phyloP scores from a whole-genome alignment of 1,140 invertebrate species.

The Cyrtorhinus lividipennis region DNA sequence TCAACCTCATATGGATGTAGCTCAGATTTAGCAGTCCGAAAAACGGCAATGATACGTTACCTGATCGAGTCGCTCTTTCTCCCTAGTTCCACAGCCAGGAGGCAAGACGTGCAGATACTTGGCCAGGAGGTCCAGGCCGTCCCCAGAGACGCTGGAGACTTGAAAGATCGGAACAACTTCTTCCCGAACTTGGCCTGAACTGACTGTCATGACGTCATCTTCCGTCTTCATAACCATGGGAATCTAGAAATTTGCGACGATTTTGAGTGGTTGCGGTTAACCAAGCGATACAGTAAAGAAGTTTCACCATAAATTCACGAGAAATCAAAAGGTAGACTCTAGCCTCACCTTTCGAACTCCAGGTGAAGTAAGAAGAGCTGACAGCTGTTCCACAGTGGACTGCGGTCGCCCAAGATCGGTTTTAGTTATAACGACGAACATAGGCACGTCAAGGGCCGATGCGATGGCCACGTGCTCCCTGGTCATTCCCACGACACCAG shows the following conservation, averaged over 20 bases:
- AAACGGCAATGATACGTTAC: constrained; percentile 24
- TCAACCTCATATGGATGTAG: neutral
- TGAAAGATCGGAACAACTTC: constrained; percentile 76
- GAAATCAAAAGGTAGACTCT: neutral
- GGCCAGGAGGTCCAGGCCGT: constrained; percentile 63
- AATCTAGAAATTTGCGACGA: constrained; percentile 28
- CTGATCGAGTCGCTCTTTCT: constrained; percentile 55
- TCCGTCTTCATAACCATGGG: constrained; percentile 49
- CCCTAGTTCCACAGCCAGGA: constrained; percentile 48
- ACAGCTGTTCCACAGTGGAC: constrained; percentile 41
- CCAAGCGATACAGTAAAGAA: neutral
- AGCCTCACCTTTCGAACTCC: constrained; percentile 11
- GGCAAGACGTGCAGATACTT: constrained; percentile 62
- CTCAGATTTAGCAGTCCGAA: neutral
- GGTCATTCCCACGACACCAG: constrained; percentile 50
- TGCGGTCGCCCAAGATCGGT: constrained; percentile 55
- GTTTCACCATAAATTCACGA: neutral
- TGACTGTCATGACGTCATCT: constrained; percentile 56
- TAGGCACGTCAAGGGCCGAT: constrained; percentile 68
- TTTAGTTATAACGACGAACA: constrained; percentile 84
- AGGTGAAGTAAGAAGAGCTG: constrained; percentile 39
- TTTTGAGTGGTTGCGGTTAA: constrained; percentile 19
- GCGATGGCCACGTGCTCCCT: constrained; percentile 75
- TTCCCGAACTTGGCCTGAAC: constrained; percentile 42
- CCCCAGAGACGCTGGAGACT: constrained; percentile 88